phyloP scores from a whole-genome alignment of 37 sponge, comb jelly and placozoan genomes.

The Lycopodina hypogea region DNA sequence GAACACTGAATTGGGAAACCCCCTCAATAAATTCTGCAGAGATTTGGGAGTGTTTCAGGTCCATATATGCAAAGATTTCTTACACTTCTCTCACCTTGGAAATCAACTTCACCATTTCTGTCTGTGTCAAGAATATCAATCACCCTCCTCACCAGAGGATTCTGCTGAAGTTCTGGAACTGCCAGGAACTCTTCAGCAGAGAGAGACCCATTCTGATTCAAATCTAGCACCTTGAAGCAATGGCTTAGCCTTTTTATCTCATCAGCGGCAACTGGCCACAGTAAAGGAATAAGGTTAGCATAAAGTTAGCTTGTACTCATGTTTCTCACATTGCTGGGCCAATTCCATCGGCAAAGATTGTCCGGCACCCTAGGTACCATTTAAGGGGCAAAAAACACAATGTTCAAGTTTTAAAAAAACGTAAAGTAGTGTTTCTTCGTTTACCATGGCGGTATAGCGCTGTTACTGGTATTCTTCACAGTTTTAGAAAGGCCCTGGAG shows the following conservation, averaged over 20 bases:
- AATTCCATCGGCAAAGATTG: slow-evolving; percentile 63
- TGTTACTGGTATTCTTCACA: neutral
- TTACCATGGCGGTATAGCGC: neutral
- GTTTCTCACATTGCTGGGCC: slow-evolving; percentile 54
- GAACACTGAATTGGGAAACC: slow-evolving; percentile 92
- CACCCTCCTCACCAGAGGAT: slow-evolving; percentile 94
- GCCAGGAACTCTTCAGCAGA: slow-evolving; percentile 94
- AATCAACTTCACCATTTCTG: slow-evolving; percentile 96
- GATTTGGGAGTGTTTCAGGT: neutral
- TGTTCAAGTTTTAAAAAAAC: neutral
- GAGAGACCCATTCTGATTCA: slow-evolving; percentile 93
- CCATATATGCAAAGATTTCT: too few species aligned
- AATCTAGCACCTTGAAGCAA: slow-evolving; percentile 90
- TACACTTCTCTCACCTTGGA: slow-evolving; percentile 68
- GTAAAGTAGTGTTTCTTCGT: too few species aligned
- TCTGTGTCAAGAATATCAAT: slow-evolving; percentile 98
- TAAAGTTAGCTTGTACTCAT: neutral
- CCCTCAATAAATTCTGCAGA: slow-evolving; percentile 93
- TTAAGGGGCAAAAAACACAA: neutral
- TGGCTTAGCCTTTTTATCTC: slow-evolving; percentile 87
- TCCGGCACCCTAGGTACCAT: slow-evolving; percentile 76
- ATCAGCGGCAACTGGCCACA: slow-evolving; percentile 86
- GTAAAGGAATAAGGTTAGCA: neutral
- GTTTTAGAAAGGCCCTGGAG: neutral
- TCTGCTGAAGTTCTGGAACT: slow-evolving; percentile 97